These are phyloP conservation scores for Platyscelio sp. DNA, from an alignment of 2,888 invertebrate species.

Conservation along the genomic window DNA sequence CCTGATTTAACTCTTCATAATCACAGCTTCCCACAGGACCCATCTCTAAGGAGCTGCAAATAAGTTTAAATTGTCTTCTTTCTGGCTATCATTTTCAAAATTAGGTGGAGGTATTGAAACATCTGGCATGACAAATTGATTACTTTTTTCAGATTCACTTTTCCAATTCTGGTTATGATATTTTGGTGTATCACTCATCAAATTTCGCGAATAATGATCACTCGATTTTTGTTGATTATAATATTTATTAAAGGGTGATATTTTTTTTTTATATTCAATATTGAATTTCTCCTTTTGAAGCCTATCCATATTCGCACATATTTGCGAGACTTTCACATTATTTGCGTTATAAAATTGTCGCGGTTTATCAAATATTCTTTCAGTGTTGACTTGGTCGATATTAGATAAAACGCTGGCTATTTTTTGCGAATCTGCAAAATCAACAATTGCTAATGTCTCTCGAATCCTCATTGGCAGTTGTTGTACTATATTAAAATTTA, in stretches of 20 bases:
- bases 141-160: not conserved
- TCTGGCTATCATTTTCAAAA: too few relatives aligned
- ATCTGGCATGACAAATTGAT: not conserved
- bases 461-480: not conserved
- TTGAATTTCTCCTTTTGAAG: too few relatives aligned
- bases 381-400: not conserved
- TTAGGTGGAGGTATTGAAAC: too few relatives aligned
- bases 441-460: not conserved
- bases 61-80: too few relatives aligned
- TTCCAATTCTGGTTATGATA: not conserved
- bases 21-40: not conserved
- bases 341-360: not conserved
- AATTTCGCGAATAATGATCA: not conserved
- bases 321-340: not conserved
- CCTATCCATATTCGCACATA: too few relatives aligned
- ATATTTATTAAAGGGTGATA: not conserved
- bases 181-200: not conserved
- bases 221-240: not conserved
- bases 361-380: not conserved
- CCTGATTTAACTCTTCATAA: not conserved
- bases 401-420: not conserved
- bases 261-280: not conserved
- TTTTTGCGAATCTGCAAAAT: not conserved
- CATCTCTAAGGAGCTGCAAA: not conserved
- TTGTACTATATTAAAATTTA: not conserved